Evolutionary conservation across 2,113 vertebrate species (phyloP), one percentile per base, ranked within the genome.

Genomic region (Neoarius graeffei): DNA sequence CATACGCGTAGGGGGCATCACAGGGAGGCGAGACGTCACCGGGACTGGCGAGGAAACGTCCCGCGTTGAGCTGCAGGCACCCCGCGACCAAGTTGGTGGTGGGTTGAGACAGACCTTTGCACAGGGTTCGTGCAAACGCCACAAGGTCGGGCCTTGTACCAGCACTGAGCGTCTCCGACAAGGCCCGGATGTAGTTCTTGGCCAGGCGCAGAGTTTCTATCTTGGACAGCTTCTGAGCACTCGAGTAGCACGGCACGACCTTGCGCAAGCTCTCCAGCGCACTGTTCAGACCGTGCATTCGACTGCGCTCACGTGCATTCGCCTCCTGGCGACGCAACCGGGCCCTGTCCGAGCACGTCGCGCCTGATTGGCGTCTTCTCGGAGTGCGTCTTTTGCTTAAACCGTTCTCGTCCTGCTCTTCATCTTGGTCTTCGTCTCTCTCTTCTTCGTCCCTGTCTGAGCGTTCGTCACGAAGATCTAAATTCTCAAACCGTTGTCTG

Each of bases 171-270:
- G 99, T 99, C 96, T 99, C 98, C 4, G 98, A 98, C 92, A 99
- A 96, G 93, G 98, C 98, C 97, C 98, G 99, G 94, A 99, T 99
- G 93, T 99, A 99, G 92, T 99, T 99, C 93, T 99, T 99, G 73
- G 98, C 98, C 90, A 99, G 94, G 91, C 98, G 96, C 83, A 99
- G 94, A 52, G 98, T 99, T 95, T 99, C 98, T 87, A 99, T 99
- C 94, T 99, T 99, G 90, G 98, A 99, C 35, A 99, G 97, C 95
- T 99, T 99, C 90, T 99, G 98, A 88, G 98, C 99, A 94, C 99
- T 99, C 62, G 98, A 99, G 93, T 99, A 99, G 89, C 98, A 99
- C 67, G 98, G 98, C 91, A 99, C 98, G 86, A 99, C 98, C 96
- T 99, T 99, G 88, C 98, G 96, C 91, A 99, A 96, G 94, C 97